These are phyloP conservation scores for Lethenteron reissneri DNA, from an alignment of 2,113 vertebrate species.

Conservation along the genomic window DNA sequence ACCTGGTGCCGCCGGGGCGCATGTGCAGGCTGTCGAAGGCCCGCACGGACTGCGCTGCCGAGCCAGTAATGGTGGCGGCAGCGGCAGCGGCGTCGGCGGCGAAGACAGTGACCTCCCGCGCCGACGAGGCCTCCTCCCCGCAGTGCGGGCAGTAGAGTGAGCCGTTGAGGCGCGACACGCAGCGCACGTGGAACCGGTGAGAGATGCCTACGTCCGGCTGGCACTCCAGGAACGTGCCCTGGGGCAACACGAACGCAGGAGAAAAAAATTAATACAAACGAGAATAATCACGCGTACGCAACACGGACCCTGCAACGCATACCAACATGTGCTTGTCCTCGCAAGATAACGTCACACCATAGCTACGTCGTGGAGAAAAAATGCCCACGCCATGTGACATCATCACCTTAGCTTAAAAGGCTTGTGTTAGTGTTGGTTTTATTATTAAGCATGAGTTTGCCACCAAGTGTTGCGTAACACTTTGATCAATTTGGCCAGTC, in stretches of 20 bases:
- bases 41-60: too few species aligned
- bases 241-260: background rate
- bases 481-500: too few species aligned
- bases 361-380: background rate
- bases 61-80: too few species aligned
- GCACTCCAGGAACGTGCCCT: constrained; percentile 73
- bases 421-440: too few species aligned
- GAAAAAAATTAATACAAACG: background rate
- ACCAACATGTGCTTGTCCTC: background rate
- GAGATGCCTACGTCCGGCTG: constrained; percentile 59
- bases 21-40: too few species aligned
- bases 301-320: background rate
- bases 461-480: too few species aligned
- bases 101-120: constrained; percentile 53
- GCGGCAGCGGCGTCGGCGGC: constrained; percentile 16
- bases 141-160: constrained; percentile 76
- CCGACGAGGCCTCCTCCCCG: constrained; percentile 61
- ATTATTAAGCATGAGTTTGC: too few species aligned
- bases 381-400: too few species aligned
- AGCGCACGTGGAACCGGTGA: constrained; percentile 63
- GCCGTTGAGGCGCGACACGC: constrained; percentile 54
- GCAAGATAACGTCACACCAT: background rate
- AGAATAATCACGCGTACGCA: background rate
- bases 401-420: too few species aligned
- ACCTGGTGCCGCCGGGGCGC: too few species aligned